phyloP scores from a whole-genome alignment of 2,888 invertebrate species.

The Andrena bucephala region DNA sequence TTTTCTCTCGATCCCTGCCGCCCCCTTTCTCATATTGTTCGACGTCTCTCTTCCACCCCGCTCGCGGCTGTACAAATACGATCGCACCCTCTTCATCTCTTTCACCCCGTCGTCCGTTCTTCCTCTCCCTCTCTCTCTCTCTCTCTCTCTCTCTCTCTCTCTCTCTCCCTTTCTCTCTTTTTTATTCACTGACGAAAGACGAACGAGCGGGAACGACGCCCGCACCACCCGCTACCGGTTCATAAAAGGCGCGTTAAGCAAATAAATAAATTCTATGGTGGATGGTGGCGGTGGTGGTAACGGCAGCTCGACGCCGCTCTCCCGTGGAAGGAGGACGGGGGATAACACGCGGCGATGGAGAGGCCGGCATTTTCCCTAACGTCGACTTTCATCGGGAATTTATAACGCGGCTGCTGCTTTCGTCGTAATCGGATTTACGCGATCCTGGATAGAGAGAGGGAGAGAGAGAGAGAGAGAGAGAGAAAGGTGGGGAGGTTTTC shows the following conservation, averaged over 20 bases:
- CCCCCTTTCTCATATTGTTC: constrained; percentile 44
- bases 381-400: constrained; percentile 69
- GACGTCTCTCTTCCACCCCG: neutral
- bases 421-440: constrained; percentile 71
- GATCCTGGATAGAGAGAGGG: constrained; percentile 36
- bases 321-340: constrained; percentile 10
- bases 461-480: constrained; percentile 1
- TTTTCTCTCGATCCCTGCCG: constrained; percentile 45
- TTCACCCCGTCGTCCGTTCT: constrained; percentile 35
- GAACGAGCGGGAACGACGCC: constrained; percentile 58
- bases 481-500: constrained; percentile 22
- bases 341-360: constrained; percentile 31
- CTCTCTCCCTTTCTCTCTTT: constrained; percentile 46
- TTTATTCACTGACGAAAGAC: constrained; percentile 61
- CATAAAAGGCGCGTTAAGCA: constrained; percentile 76
- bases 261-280: constrained; percentile 73
- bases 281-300: constrained; percentile 31
- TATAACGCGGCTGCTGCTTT: constrained; percentile 66
- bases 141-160: no score
- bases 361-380: constrained; percentile 63
- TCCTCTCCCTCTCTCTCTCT: constrained; percentile 18
- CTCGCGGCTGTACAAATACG: constrained; percentile 15
- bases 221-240: constrained; percentile 60
- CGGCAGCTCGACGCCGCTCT: constrained; percentile 31
- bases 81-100: constrained; percentile 1